These are phyloP conservation scores for Nestor notabilis DNA, from an alignment of 2,113 vertebrate species.

Conservation along the genomic window DNA sequence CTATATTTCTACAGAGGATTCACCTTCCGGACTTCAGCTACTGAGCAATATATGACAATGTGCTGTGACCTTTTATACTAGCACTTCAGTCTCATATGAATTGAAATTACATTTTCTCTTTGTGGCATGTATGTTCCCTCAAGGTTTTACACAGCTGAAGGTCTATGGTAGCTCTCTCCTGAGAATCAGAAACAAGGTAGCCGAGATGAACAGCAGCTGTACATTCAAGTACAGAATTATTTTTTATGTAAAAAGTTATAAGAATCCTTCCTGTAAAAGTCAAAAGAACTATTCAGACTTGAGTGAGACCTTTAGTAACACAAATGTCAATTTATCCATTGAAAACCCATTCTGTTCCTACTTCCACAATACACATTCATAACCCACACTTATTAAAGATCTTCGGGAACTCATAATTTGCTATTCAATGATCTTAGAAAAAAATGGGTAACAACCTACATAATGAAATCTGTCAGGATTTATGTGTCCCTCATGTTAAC, in stretches of 20 bases:
- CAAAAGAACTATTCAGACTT: not conserved
- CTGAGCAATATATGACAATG: not conserved
- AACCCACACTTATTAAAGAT: not conserved
- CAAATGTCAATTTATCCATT: not conserved
- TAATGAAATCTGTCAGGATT: not conserved
- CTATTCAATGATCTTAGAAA: not conserved
- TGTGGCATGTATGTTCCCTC: not conserved
- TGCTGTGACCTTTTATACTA: constrained; percentile 30
- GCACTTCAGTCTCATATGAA: not conserved
- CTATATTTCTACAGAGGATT: constrained; percentile 15
- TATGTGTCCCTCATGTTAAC: not conserved
- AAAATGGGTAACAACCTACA: not conserved
- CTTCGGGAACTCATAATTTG: not conserved
- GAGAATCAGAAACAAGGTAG: not conserved
- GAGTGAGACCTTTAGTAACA: not conserved
- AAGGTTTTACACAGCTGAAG: not conserved
- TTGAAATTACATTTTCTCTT: constrained; percentile 21
- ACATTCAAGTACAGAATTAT: not conserved
- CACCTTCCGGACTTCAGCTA: not conserved
- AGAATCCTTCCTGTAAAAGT: not conserved
- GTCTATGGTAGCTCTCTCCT: not conserved
- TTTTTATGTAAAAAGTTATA: not conserved
- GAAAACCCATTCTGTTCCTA: not conserved
- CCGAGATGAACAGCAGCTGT: not conserved
- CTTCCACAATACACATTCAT: not conserved